phyloP scores from a whole-genome alignment of 2,888 invertebrate species.

The Silvanus unidentatus region DNA sequence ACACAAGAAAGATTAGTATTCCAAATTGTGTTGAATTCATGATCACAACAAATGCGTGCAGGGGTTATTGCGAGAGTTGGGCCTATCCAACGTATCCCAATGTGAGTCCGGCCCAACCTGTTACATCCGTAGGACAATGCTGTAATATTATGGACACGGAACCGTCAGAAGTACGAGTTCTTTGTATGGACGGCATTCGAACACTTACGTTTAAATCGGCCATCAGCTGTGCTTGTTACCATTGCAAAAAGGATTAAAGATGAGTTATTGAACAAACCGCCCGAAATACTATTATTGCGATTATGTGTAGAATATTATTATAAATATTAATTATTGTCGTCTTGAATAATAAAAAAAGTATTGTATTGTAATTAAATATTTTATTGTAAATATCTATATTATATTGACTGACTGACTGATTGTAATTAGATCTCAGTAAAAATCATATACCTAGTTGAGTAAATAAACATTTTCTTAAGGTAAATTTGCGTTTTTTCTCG shows the following conservation, averaged over 20 bases:
- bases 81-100: conserved; percentile 68
- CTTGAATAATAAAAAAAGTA: conserved; percentile 11
- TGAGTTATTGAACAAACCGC: conserved; percentile 3
- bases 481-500: no score
- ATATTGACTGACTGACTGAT: conserved; percentile 37
- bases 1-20: conserved; percentile 74
- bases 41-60: conserved; percentile 81
- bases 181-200: conserved; percentile 72
- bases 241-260: conserved; percentile 74
- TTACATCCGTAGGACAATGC: conserved; percentile 72
- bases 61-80: conserved; percentile 83
- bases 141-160: conserved; percentile 88
- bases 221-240: conserved; percentile 74
- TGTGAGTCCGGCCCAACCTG: conserved; percentile 47
- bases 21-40: conserved; percentile 80
- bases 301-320: conserved; percentile 3
- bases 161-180: conserved; percentile 69
- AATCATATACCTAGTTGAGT: conserved; percentile 11
- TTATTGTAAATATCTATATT: conserved; percentile 33
- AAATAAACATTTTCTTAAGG: no score
- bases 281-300: not conserved
- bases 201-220: conserved; percentile 80
- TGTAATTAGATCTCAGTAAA: not conserved
- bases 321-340: conserved; percentile 21
- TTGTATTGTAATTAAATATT: conserved; percentile 11